Evolutionary conservation across 2,888 invertebrate species (phyloP), one percentile per base, ranked within the genome.

Genomic region (Merodon equestris): DNA sequence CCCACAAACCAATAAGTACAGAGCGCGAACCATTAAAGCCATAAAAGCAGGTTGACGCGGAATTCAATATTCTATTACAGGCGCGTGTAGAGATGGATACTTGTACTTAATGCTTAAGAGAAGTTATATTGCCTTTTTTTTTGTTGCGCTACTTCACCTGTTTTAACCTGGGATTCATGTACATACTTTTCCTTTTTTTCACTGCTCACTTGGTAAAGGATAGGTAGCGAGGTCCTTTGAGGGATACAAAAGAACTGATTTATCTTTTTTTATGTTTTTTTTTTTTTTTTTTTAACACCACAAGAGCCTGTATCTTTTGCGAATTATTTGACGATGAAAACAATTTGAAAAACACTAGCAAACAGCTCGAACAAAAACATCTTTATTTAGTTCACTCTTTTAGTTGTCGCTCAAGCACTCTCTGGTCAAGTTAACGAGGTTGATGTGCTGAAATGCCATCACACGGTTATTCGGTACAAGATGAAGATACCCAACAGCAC

Each of bases 351-450:
- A 42, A 54, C 61, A 53, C 53, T 17, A 27, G n/a, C 5, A 10
- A 67, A 42, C 42, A 48, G 44, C 50, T 73, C 64, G 45, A 66
- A 56, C 50, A 45, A 56, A 60, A 57, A 51, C 61, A 67, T 54
- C 57, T 53, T 68, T 58, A 53, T 68, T 74, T 40, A 45, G 48
- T 51, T 34, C 10, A 42, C 40, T 19, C 48, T 63, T 48, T 71
- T 47, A 40, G 60, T 48, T 70, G 54, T 54, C 58, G 79, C 64
- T 64, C 54, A 70, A 79, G 74, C 70, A 66, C 79, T 79, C 74
- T 70, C 79, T 79, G 68, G 79, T 68, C 74, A 68, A 79, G 79
- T 74, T 79, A 79, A 74, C 74, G 68, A 79, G 68, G 79, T 4
- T 27, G 27, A 74, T 79, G 74, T 79, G 74, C 74, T 79, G 74